A percentile compares a stretch with the other conserved stretches of the same genome.
Conservation (phyloP, 2,113 vertebrate genomes). For the Oncorhynchus clarkii region DNA sequence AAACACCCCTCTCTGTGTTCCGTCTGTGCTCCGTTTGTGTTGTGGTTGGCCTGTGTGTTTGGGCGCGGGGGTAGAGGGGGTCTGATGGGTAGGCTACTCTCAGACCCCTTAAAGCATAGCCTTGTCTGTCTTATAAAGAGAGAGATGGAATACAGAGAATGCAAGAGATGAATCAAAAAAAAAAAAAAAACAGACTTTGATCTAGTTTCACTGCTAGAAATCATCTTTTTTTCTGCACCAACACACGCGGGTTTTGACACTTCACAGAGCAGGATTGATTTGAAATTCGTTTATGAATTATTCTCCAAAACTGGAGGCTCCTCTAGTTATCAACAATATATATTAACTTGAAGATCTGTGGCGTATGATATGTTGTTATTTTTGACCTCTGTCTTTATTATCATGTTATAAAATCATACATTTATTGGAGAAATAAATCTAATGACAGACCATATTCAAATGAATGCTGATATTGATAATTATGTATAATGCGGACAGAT, state of each 20-base stretch:
- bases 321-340: neutral
- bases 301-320: neutral
- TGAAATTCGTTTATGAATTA: neutral
- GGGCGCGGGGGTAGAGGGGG: neutral
- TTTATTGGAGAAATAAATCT: neutral
- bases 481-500: too few species aligned
- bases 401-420: neutral
- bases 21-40: constrained; percentile 45
- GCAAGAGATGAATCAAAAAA: neutral
- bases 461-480: too few species aligned
- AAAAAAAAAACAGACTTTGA: neutral
- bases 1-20: neutral
- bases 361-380: too few species aligned
- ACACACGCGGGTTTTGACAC: neutral
- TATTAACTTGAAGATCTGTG: neutral
- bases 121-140: neutral
- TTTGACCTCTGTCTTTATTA: neutral
- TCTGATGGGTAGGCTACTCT: neutral
- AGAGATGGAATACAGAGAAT: too few species aligned
- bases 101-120: neutral
- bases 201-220: too few species aligned
- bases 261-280: neutral
- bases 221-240: neutral
- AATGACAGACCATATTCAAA: neutral
- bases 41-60: neutral